phyloP scores from a whole-genome alignment of 2,888 invertebrate genomes.

The Macroteleia sp. region DNA sequence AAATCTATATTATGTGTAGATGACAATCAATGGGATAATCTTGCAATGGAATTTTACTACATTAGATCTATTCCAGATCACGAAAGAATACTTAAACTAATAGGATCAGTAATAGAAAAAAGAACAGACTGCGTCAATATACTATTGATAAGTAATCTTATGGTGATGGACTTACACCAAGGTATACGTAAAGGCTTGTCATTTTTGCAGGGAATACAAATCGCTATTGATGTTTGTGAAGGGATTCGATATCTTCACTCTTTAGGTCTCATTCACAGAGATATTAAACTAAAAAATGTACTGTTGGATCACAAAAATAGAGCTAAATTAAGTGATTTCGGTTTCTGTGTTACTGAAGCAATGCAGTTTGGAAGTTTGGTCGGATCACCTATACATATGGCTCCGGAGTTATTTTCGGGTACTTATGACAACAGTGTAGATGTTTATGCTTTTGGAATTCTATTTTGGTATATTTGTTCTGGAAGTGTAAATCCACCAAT shows the following conservation, averaged over 20 bases:
- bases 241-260: conserved; percentile 95
- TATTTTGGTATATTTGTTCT: conserved; percentile 96
- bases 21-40: conserved; percentile 94
- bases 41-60: conserved; percentile 96
- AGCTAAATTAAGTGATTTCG: conserved; percentile 93
- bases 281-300: conserved; percentile 95
- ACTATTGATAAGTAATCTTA: conserved; percentile 88
- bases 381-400: conserved; percentile 96
- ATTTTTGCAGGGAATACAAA: conserved; percentile 87
- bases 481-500: conserved; percentile 91
- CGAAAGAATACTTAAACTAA: conserved; percentile 89
- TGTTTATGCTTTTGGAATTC: conserved; percentile 94
- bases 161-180: conserved; percentile 90
- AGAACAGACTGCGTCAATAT: neutral
- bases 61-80: conserved; percentile 93
- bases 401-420: conserved; percentile 92
- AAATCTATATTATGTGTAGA: conserved; percentile 95
- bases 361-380: conserved; percentile 96
- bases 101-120: conserved; percentile 91
- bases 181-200: conserved; percentile 89
- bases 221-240: conserved; percentile 92
- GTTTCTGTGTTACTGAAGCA: conserved; percentile 95
- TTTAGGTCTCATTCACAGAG: conserved; percentile 92
- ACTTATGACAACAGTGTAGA: conserved; percentile 93
- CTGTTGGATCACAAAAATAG: conserved; percentile 89